Base-by-base conservation (phyloP, 2,113 vertebrate genomes). In the Taxidea taxus region DNA sequence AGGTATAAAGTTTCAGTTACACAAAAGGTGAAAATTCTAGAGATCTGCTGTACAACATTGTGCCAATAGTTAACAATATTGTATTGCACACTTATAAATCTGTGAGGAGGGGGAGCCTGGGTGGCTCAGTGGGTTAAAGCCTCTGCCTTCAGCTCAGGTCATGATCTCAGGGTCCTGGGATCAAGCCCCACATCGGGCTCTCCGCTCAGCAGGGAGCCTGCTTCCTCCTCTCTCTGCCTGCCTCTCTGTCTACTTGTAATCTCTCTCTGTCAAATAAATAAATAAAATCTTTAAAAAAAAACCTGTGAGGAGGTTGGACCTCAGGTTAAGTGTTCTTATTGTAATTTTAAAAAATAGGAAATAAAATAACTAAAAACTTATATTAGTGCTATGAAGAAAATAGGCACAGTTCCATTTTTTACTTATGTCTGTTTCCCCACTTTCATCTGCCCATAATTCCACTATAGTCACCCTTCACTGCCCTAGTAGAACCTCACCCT, bases 401-500 rank as follows among this genome's bases (percentile, higher is more conserved):
- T 8, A 23, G 15, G 15, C 20, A 93, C 0, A 3, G 4, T 51
- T 56, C 18, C 25, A 75, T 62, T 84, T 58, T 54, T 80, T 16
- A 62, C 70, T 72, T 62, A 62, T 23, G 20, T 64, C 42, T 16
- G 2, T 68, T 87, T 86, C 37, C 23, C 44, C 21, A 62, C 3
- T 9, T 72, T 51, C 20, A 1, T 77, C 23, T 85, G 8, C 15
- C 39, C 0, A 31, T 23, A 39, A 25, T 11, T 80, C 5, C 34
- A 58, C 5, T 42, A 0, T 23, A 6, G 3, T 44, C 54, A 31
- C 20, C 16, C 7, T 81, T 62, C 14, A 62, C 15, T 58, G 27
- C 4, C 39, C 47, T 68, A 81, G 42, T 29, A 16, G 42, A 13
- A 68, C 1, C 4, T 3, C 20, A 44, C 0, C 0, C 25, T 3